Percentiles rank a stretch among this genome's conserved stretches.
phyloP scores from a whole-genome alignment of 2,888 invertebrate species.

The Archaeoteleia sp. region DNA sequence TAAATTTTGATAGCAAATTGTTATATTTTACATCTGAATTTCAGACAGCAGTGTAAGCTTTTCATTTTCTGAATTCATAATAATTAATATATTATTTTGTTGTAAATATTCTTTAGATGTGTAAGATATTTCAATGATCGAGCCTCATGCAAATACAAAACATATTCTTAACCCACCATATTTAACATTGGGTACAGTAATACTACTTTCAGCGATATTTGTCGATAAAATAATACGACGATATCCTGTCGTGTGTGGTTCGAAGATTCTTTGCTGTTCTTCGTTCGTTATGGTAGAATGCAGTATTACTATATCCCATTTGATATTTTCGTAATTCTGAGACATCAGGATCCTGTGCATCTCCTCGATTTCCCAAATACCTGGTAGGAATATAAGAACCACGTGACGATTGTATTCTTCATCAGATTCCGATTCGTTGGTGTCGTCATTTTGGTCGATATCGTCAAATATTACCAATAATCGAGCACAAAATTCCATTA shows the following conservation, averaged over 20 bases:
- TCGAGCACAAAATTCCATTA: slow-evolving; percentile 78
- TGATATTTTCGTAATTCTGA: slow-evolving; percentile 58
- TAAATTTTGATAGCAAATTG: no score
- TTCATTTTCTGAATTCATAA: no score
- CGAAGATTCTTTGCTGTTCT: slow-evolving; percentile 83
- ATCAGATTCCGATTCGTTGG: slow-evolving; percentile 59
- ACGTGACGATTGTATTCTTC: slow-evolving; percentile 76
- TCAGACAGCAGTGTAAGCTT: no score
- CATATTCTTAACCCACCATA: slow-evolving; percentile 79
- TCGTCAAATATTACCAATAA: slow-evolving; percentile 81
- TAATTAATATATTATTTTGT: no score
- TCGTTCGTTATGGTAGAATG: slow-evolving; percentile 88
- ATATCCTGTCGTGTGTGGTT: slow-evolving; percentile 78
- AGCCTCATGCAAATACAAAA: no score
- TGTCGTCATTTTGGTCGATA: slow-evolving; percentile 74
- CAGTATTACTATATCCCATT: slow-evolving; percentile 79
- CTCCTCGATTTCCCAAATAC: slow-evolving; percentile 88
- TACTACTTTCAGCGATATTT: slow-evolving; percentile 94
- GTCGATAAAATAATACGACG: slow-evolving; percentile 93
- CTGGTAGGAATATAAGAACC: slow-evolving; percentile 93
- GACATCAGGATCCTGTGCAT: slow-evolving; percentile 72
- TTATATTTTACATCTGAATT: no score
- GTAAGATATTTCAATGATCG: no score
- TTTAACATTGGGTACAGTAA: slow-evolving; percentile 91
- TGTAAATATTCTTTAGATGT: no score